Base-by-base conservation (phyloP, 1,140 invertebrate species). In the Monomorium pharaonis region DNA sequence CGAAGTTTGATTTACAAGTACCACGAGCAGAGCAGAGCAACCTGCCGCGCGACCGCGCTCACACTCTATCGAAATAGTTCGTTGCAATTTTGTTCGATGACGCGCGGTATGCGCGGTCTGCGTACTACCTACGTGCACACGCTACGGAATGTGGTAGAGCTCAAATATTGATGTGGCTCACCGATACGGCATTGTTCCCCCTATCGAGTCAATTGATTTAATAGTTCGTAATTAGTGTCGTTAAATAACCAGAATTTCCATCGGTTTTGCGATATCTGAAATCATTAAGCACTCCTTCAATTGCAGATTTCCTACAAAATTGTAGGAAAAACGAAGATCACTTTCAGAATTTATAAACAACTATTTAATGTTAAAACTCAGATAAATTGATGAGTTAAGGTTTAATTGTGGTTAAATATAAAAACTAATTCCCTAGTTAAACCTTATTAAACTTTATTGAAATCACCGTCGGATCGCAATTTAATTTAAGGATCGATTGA, bases 51-150 rank as follows among this genome's bases (percentile, higher is more conserved):
- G 18, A 24, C 6, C 33, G 49, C 30, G 30, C 14, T 56, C 49
- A 6, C 44, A 30, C 51, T 81, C 65, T 14, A 44, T 54, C 37
- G 37, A 81, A 58, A 81, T 44, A 65, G 24, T 70, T 80, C 51
- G 69, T 83, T 74, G 78, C 24, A 83, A 74, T 83, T 74, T 74
- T 54, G 51, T 74, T 21, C 37, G 51, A 83, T 83, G 78, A 83
- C 24, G 14, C n/a, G 27, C 78, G 67, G 51, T 24, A 58, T 72
- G 67, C 67, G 63, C 21, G 33, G 33, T 70, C 33, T 58, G 37
- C 51, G 67, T 44, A 58, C 18, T 49, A 67, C 37, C 37, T 67
- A 14, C 33, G 67, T 24, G 18, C 18, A 10, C 9, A 21, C 33
- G 27, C 18, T 42, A 58, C 51, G 14, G 51, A 72, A 83, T 83